Percentiles rank a stretch among this genome's conserved stretches.
phyloP scores from a whole-genome alignment of 2,888 invertebrate species.

The Eupithecia vulgata region DNA sequence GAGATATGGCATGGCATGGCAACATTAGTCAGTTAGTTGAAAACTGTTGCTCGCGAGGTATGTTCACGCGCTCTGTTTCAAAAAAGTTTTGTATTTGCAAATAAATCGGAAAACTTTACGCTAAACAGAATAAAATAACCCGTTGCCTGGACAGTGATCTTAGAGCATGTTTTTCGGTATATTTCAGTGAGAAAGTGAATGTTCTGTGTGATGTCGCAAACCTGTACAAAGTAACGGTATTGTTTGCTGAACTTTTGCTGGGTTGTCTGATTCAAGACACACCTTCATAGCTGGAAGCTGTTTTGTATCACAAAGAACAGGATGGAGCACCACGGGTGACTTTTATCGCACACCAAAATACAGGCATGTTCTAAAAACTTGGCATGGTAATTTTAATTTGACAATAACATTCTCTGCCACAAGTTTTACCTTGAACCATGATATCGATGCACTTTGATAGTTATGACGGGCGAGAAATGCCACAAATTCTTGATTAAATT shows the following conservation, averaged over 20 bases:
- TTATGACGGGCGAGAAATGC: background rate
- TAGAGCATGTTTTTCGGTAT: background rate
- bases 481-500: constrained; percentile 10
- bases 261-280: constrained; percentile 68
- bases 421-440: background rate
- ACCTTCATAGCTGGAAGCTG: constrained; percentile 62
- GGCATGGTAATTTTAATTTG: constrained; percentile 12
- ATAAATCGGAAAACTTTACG: constrained; percentile 26
- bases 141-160: background rate
- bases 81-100: constrained; percentile 29
- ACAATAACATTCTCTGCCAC: background rate
- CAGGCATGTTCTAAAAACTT: constrained; percentile 34
- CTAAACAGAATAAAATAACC: constrained; percentile 2
- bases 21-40: constrained; percentile 56
- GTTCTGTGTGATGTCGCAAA: constrained; percentile 47
- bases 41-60: constrained; percentile 63
- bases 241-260: constrained; percentile 62
- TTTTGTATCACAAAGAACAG: constrained; percentile 61
- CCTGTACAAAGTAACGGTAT: constrained; percentile 46
- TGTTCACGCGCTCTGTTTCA: background rate
- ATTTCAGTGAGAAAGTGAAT: constrained; percentile 44
- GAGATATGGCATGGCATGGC: too few species aligned
- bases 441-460: background rate
- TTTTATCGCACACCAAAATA: constrained; percentile 41
- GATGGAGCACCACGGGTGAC: constrained; percentile 66